Percentiles rank a stretch among this genome's conserved stretches.
Conservation (phyloP, 2,888 invertebrate genomes). For the Nomada fabriciana region DNA sequence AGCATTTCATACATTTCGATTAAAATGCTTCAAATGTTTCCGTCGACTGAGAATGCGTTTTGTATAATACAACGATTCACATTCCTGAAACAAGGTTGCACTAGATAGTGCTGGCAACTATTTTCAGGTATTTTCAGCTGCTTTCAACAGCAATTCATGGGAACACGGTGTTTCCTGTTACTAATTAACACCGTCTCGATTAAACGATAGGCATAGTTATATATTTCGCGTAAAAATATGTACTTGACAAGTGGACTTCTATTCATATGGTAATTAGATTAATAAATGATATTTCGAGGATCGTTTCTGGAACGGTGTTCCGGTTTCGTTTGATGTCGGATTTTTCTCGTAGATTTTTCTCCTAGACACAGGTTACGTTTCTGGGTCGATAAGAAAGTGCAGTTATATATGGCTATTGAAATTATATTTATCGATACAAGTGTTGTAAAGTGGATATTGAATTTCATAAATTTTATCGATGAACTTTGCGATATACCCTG, state of each 20-base stretch:
- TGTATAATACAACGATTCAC: constrained; percentile 38
- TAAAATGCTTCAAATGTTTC: background rate
- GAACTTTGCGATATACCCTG: too few relatives aligned
- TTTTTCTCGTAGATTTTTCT: background rate
- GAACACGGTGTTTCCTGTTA: background rate
- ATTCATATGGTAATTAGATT: constrained; percentile 12
- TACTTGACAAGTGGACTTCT: background rate
- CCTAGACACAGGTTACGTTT: background rate
- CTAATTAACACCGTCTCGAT: background rate
- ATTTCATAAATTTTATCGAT: too few relatives aligned
- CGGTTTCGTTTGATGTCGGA: background rate
- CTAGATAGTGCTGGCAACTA: constrained; percentile 29
- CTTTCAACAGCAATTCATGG: background rate
- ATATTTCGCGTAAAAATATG: background rate
- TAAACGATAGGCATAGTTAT: background rate
- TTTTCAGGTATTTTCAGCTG: background rate
- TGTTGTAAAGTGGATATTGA: too few relatives aligned
- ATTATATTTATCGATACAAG: too few relatives aligned
- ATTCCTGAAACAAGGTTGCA: constrained; percentile 4
- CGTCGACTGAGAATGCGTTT: background rate
- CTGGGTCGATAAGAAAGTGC: background rate
- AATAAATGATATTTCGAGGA: background rate
- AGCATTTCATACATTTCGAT: too few relatives aligned
- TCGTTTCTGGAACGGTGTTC: background rate
- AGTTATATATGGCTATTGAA: too few relatives aligned